Percentiles rank a stretch among this genome's conserved stretches.
These are phyloP conservation scores for Scrobipalpa atriplicella DNA, from an alignment of 2,888 invertebrate genomes.

Conservation along the genomic window DNA sequence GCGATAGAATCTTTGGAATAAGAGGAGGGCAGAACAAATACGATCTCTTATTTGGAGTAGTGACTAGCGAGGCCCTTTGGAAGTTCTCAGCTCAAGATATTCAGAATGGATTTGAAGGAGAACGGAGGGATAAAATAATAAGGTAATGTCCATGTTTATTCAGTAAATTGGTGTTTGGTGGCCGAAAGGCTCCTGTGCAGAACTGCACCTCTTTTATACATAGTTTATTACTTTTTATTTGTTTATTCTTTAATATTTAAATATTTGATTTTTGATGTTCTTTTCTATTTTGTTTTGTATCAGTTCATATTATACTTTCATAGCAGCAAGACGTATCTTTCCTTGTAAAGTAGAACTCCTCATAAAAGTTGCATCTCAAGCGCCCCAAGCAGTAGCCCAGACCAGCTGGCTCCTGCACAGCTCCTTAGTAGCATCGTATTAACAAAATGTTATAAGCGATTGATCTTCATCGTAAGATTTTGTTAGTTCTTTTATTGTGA, in stretches of 20 bases:
- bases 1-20: constrained; percentile 83
- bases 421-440: neutral
- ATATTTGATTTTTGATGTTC: no score
- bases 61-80: constrained; percentile 95
- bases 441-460: constrained; percentile 23
- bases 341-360: no score
- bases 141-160: constrained; percentile 76
- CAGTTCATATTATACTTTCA: no score
- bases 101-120: constrained; percentile 94
- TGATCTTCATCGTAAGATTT: neutral
- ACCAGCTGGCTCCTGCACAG: no score
- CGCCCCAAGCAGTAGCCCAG: no score
- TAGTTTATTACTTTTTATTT: no score
- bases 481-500: neutral
- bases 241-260: no score
- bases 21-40: constrained; percentile 86
- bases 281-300: no score
- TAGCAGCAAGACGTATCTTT: no score
- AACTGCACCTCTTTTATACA: no score
- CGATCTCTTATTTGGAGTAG: constrained; percentile 95
- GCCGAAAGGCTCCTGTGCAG: constrained; percentile 49
- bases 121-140: constrained; percentile 93
- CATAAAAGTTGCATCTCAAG: no score
- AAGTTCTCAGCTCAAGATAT: constrained; percentile 94
- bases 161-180: constrained; percentile 69